These are phyloP conservation scores for Congeria kusceri DNA, from an alignment of 2,888 invertebrate genomes.

Conservation along the genomic window DNA sequence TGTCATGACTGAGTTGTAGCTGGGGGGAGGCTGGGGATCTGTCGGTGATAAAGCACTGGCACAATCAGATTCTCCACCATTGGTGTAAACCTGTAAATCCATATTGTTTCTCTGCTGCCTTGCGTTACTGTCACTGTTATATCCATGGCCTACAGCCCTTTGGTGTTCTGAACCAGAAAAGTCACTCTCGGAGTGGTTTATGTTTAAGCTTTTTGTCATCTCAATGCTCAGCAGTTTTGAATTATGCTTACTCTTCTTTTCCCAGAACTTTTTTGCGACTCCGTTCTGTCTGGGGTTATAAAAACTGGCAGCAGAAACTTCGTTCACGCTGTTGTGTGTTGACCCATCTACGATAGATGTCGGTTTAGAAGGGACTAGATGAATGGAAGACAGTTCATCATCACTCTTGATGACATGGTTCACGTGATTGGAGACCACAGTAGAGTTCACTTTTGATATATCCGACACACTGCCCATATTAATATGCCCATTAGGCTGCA, in stretches of 20 bases:
- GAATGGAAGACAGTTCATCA: constrained; percentile 74
- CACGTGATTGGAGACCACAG: constrained; percentile 48
- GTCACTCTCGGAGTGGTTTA: constrained; percentile 74
- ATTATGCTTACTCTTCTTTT: constrained; percentile 87
- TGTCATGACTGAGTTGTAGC: constrained; percentile 50
- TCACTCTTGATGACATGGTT: constrained; percentile 56
- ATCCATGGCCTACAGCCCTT: constrained; percentile 67
- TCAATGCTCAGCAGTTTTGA: constrained; percentile 80
- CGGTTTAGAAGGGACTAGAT: constrained; percentile 78
- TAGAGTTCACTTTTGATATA: constrained; percentile 56
- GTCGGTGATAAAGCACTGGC: constrained; percentile 44
- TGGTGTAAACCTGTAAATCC: constrained; percentile 77
- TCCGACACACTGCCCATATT: constrained; percentile 71
- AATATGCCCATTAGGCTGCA: constrained; percentile 77
- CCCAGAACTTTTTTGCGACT: constrained; percentile 96
- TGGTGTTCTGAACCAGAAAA: constrained; percentile 68
- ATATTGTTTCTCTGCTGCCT: constrained; percentile 77
- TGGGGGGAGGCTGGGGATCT: constrained; percentile 43
- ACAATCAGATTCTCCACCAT: constrained; percentile 57
- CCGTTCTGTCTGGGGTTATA: constrained; percentile 97
- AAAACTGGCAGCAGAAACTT: constrained; percentile 87
- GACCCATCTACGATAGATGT: constrained; percentile 50
- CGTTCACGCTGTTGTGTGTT: constrained; percentile 41
- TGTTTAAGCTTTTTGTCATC: constrained; percentile 78
- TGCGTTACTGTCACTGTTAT: constrained; percentile 61